Conservation (phyloP, 1,140 invertebrate genomes). For the Drosophila nasuta region DNA sequence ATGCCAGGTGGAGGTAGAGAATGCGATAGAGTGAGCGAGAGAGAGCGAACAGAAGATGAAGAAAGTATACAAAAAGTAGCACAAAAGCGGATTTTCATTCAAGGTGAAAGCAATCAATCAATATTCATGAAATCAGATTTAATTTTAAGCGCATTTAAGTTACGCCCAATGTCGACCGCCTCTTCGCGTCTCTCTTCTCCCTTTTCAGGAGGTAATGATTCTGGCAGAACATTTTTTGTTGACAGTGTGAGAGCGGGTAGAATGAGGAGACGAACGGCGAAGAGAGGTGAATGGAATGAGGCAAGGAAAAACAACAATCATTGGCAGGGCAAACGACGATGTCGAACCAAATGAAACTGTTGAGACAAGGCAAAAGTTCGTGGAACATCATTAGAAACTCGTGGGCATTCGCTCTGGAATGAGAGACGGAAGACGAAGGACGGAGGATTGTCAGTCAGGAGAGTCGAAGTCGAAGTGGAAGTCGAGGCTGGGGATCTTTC, state of each 20-base stretch:
- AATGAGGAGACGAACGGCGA: slow-evolving; percentile 2
- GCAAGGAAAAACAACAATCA: slow-evolving; percentile 61
- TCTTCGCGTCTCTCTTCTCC: neutral
- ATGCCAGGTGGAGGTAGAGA: slow-evolving; percentile 61
- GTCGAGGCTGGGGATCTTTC: slow-evolving; percentile 29
- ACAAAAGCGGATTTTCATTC: slow-evolving; percentile 83
- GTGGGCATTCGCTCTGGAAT: slow-evolving; percentile 14
- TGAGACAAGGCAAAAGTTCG: slow-evolving; percentile 67
- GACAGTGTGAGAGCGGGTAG: slow-evolving; percentile 48
- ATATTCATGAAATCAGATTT: slow-evolving; percentile 84
- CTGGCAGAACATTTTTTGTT: slow-evolving; percentile 63
- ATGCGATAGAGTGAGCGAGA: slow-evolving; percentile 2
- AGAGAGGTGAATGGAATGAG: slow-evolving; percentile 4
- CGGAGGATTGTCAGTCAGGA: neutral
- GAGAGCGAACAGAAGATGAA: slow-evolving; percentile 13
- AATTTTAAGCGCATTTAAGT: slow-evolving; percentile 83
- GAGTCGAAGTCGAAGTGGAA: neutral
- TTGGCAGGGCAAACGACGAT: slow-evolving; percentile 57
- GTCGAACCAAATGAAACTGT: slow-evolving; percentile 78
- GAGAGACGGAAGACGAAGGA: neutral
- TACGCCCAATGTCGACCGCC: slow-evolving; percentile 44
- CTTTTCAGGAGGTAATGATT: slow-evolving; percentile 58
- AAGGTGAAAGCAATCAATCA: slow-evolving; percentile 84
- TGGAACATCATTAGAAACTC: slow-evolving; percentile 78
- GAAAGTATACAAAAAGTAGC: slow-evolving; percentile 61